Conservation (phyloP, 2,888 invertebrate genomes). For the Harpalus rubripes region DNA sequence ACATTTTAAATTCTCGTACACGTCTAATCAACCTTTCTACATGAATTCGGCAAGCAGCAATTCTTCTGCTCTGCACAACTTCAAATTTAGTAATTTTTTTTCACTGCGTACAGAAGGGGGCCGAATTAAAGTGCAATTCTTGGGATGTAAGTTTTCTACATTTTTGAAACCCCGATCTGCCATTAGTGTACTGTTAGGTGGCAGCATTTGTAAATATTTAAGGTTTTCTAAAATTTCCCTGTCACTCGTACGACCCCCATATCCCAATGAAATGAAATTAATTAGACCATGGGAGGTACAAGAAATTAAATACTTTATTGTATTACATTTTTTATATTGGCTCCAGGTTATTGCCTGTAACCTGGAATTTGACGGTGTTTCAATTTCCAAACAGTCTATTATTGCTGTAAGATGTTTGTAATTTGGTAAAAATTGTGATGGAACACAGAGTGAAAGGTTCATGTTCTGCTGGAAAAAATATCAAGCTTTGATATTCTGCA, state of each 20-base stretch:
- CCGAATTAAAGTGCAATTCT: slow-evolving; percentile 68
- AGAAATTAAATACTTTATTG: background rate
- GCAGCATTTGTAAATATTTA: background rate
- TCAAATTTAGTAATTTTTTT: slow-evolving; percentile 66
- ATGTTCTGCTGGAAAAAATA: background rate
- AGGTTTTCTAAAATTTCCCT: background rate
- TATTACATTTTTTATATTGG: background rate
- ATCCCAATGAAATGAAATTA: background rate
- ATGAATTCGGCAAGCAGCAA: slow-evolving; percentile 69
- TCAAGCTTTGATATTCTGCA: too few relatives aligned
- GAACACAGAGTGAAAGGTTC: background rate
- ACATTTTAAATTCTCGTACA: slow-evolving; percentile 67
- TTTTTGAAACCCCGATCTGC: slow-evolving; percentile 69
- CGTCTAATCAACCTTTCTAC: slow-evolving; percentile 69
- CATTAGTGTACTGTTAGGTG: too few relatives aligned
- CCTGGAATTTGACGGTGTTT: slow-evolving; percentile 3
- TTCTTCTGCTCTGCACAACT: slow-evolving; percentile 67
- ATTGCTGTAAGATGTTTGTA: background rate
- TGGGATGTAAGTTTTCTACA: slow-evolving; percentile 63
- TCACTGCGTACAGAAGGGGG: slow-evolving; percentile 69
- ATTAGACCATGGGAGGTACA: background rate
- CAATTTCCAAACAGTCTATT: background rate
- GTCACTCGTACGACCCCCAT: background rate
- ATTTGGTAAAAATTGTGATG: background rate
- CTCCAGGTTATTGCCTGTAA: background rate